These are phyloP conservation scores for Sturmia bella DNA, from an alignment of 2,888 invertebrate species.

Conservation along the genomic window DNA sequence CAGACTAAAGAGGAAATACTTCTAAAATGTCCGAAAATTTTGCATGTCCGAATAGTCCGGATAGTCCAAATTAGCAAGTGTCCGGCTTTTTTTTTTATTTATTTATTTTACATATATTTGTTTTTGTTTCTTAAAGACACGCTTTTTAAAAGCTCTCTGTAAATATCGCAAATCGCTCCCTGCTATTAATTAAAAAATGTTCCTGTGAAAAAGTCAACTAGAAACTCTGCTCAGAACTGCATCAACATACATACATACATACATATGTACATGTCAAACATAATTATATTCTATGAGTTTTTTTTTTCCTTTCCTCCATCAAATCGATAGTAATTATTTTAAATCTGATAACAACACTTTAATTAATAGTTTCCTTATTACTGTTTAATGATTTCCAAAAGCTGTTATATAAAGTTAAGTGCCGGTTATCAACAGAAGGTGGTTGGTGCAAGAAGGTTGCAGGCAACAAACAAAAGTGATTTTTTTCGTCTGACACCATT, in stretches of 20 bases:
- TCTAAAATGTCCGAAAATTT: no score
- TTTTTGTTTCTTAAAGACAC: no score
- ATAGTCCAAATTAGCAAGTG: no score
- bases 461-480: slow-evolving; percentile 53
- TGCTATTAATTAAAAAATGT: no score
- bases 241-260: neutral
- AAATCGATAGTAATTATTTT: slow-evolving; percentile 24
- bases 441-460: slow-evolving; percentile 9
- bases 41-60: no score
- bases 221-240: neutral
- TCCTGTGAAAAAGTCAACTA: no score
- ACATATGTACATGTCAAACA: neutral
- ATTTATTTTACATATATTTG: no score
- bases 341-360: slow-evolving; percentile 37
- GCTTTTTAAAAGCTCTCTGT: no score
- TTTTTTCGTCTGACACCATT: slow-evolving; percentile 66
- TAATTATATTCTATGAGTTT: neutral
- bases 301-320: no score
- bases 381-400: slow-evolving; percentile 55
- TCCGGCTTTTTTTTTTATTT: no score
- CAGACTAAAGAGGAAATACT: no score
- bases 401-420: slow-evolving; percentile 41
- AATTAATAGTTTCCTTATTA: slow-evolving; percentile 66
- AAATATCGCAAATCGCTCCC: no score
- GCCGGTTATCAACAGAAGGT: slow-evolving; percentile 34